Conservation (phyloP, 2,113 vertebrate species). For the Helogale parvula region DNA sequence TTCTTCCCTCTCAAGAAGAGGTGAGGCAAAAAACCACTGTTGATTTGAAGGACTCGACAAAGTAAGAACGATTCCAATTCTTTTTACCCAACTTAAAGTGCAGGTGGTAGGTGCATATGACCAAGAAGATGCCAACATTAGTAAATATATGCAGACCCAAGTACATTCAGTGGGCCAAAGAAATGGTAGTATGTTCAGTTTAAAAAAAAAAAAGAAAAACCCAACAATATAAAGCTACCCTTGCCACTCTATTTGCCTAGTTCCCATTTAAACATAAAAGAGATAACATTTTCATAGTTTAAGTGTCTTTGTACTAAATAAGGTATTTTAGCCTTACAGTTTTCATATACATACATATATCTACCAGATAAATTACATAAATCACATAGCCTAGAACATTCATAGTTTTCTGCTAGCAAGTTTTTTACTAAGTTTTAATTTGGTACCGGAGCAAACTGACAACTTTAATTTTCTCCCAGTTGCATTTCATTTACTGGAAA, state of each 20-base stretch:
- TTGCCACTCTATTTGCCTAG: background rate
- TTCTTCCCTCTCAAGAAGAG: background rate
- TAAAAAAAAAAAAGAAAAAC: background rate
- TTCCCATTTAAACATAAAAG: conserved; percentile 28
- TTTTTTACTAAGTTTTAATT: conserved; percentile 54
- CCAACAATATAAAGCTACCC: background rate
- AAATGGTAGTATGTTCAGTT: background rate
- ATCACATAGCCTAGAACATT: background rate
- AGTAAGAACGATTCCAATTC: background rate
- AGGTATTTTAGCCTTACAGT: background rate
- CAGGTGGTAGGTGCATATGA: background rate
- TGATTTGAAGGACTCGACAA: conserved; percentile 37
- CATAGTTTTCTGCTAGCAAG: background rate
- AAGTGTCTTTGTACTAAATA: conserved; percentile 26
- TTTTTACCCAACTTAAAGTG: conserved; percentile 9
- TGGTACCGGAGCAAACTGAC: conserved; percentile 33
- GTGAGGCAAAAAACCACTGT: background rate
- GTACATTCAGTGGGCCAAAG: background rate
- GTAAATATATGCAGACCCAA: background rate
- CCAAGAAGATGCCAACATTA: background rate
- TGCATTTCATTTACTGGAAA: conserved; percentile 61
- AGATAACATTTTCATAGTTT: conserved; percentile 29
- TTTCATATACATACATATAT: conserved; percentile 3
- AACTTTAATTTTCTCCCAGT: conserved; percentile 56
- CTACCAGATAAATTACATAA: conserved; percentile 37